Conservation (phyloP, 2,888 invertebrate species). For the Sesamia inferens region DNA sequence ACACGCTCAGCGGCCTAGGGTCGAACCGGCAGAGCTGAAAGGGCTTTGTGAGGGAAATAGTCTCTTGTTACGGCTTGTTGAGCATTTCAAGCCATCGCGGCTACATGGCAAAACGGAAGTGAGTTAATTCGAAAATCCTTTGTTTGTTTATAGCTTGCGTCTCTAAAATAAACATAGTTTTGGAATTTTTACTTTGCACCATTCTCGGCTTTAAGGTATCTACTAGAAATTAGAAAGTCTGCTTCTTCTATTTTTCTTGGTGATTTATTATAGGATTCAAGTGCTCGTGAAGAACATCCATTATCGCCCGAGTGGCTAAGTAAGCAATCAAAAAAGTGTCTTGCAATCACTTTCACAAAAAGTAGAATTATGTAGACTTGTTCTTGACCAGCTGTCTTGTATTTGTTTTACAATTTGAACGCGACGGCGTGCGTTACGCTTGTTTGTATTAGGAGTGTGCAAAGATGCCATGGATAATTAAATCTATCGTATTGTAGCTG, state of each 20-base stretch:
- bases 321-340: constrained; percentile 53
- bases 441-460: constrained; percentile 13
- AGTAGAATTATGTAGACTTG: constrained; percentile 47
- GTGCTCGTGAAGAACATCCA: constrained; percentile 41
- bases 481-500: constrained; percentile 39
- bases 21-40: constrained; percentile 78
- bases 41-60: constrained; percentile 79
- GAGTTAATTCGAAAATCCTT: constrained; percentile 59
- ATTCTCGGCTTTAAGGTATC: constrained; percentile 26
- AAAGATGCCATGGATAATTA: constrained; percentile 37
- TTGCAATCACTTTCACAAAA: constrained; percentile 58
- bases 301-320: constrained; percentile 45
- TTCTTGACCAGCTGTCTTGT: constrained; percentile 34
- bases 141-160: constrained; percentile 53
- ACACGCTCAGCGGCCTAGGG: constrained; percentile 74
- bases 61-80: constrained; percentile 78
- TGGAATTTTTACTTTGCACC: constrained; percentile 28
- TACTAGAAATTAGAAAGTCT: constrained; percentile 42
- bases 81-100: constrained; percentile 69
- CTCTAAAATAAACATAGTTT: constrained; percentile 35
- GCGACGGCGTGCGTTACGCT: constrained; percentile 21
- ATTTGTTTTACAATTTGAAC: constrained; percentile 44
- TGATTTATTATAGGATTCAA: constrained; percentile 42
- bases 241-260: constrained; percentile 36
- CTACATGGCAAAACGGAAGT: constrained; percentile 59